Evolutionary conservation across 2,797 vertebrate species (phyloP), one percentile per base, ranked within the genome.

Genomic region (Sebastes hubbsi): DNA sequence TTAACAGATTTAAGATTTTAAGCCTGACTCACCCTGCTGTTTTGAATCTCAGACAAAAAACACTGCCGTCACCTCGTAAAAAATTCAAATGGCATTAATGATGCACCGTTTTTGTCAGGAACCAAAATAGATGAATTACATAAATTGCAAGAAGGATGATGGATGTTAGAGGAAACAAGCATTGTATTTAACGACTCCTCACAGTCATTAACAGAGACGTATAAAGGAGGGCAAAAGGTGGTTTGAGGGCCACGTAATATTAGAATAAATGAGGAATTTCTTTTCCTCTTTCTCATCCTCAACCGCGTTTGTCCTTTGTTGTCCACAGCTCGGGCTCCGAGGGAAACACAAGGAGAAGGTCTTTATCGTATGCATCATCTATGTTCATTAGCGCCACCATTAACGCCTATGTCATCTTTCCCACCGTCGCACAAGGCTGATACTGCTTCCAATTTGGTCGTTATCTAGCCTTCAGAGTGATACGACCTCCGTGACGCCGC

Each of bases 331-430:
- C 4, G 1, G 54, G 54, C 67, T 79, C 73, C 75, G 27, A 72
- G 66, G 66, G 75, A 86, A 85, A 87, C 65, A 72, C 65, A 55
- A 70, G 77, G 83, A 73, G 78, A 87, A 90, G 85, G 80, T 88
- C 78, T 78, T 81, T 71, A 56, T 73, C 18, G 16, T 64, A 64
- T 84, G 86, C 80, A 72, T 90, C 87, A 88, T 94, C 90, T 86
- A 65, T 92, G 91, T 94, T 94, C 89, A 94, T 94, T 92, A 94
- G 90, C 20, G 60, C 70, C 75, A 64, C 84, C 77, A 88, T 90
- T 91, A 91, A 77, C 32, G 63, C 58, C 72, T 8, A 38, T 86
- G 88, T 79, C 86, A 86, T 78, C 72, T 60, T 67, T 63, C 81
- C 84, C 72, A 75, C 42, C 52, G 78, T 84, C 72, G 68, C 11